Base-by-base conservation (phyloP, 2,797 vertebrate genomes). In the Girardinus metallicus region DNA sequence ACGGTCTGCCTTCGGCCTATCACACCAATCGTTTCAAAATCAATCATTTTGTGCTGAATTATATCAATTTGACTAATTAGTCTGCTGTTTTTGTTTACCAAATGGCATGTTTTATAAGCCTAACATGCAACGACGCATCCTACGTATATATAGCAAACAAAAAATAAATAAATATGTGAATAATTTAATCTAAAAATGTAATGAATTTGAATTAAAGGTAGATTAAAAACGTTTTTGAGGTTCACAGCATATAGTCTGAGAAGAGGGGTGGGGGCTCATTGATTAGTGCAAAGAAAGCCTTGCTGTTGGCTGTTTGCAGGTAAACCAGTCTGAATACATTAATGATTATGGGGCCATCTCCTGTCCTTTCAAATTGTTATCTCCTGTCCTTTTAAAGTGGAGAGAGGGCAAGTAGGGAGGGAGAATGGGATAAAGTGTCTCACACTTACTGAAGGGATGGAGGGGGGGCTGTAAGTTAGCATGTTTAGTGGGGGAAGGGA, bases 321-420 rank as follows among this genome's bases (percentile, higher is more conserved):
- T 96, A 95, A 95, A 94, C 85, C 89, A 89, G 88, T 95, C 89
- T 93, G 93, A 95, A 94, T 94, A 86, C 90, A 94, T 93, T 88
- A 89, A 94, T 91, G 93, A 96, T 93, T 94, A 90, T 92, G 85
- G 93, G 94, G 92, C 94, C 93, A 95, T 96, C 93, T 94, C 95
- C 94, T 95, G 94, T 94, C 91, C 91, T 95, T 95, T 95, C 93
- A 95, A 94, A 95, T 89, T 91, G 92, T 93, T 95, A 95, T 96
- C 95, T 96, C 93, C 93, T 96, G 93, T 95, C 93, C 89, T 95
- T 96, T 95, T 92, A 95, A 93, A 94, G 91, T 90, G 84, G 89
- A 86, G 85, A 85, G 84, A 87, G 85, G 86, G 76, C 86, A 83
- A 82, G 85, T 83, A 78, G 86, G 87, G 82, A 87, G 86, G 90